Evolutionary conservation across 2,888 invertebrate species (phyloP), one percentile per base, ranked within the genome.

Genomic region (Lamellibrachia satsuma): DNA sequence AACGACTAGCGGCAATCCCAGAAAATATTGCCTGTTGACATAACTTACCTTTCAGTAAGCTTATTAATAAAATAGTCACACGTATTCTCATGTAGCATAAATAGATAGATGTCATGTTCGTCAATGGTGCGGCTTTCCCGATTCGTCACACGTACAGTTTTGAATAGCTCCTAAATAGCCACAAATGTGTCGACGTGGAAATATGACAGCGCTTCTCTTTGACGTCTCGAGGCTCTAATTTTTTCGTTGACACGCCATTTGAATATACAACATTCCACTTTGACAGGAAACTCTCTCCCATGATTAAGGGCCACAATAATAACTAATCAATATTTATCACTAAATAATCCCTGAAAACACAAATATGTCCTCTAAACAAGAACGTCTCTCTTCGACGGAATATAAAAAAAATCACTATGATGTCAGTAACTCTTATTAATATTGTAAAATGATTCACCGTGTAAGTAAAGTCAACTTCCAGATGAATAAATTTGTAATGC

Each of bases 21-120:
- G 75, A 75, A 60, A 75, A 75, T n/a, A 75, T 75, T 0, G 15
- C n/a, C 75, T 75, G 75, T 75, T 75, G 75, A 75, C 75, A 75
- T n/a, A 75, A 75, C 15, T n/a, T 22, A 75, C 75, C 75, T 75
- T 75, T 75, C 75, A 75, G 75, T 75, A 75, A 75, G 22, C 75
- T 75, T 75, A 75, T 75, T 75, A 75, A 75, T 75, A 75, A 75
- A 75, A 75, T n/a, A n/a, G 75, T 75, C 75, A 75, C 75, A 75
- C 75, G 22, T 22, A 75, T 75, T 75, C 75, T 4, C 75, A 6
- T n/a, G 75, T 6, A 15, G n/a, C 75, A 75, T 75, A 75, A 75
- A 75, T 15, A 75, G 75, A 15, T 6, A 22, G 75, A 75, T 22
- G 75, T 75, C 75, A 75, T 15, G 3, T 22, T 11, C 6, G 75